Evolutionary conservation across 2,113 vertebrate species (phyloP).

Genomic region (Charina bottae): DNA sequence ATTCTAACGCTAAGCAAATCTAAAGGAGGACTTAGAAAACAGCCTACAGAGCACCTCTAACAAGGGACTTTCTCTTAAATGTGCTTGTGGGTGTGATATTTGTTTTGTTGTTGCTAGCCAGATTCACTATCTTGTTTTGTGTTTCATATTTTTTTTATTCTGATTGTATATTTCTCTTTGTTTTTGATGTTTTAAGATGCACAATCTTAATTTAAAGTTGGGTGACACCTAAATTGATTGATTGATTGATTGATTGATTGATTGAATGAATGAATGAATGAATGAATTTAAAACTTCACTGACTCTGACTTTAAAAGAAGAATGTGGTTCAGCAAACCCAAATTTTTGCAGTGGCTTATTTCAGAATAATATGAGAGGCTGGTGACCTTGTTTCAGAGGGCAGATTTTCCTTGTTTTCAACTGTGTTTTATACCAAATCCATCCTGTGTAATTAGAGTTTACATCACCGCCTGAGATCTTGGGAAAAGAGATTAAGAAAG

Average conservation of each 20-base stretch:
- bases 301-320: slow-evolving; percentile 30
- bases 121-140: neutral
- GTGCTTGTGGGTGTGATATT: neutral
- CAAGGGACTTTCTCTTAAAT: neutral
- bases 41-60: neutral
- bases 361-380: slow-evolving; percentile 59
- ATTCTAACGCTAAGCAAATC: neutral
- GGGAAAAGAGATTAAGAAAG: slow-evolving; percentile 45
- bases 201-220: neutral
- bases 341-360: slow-evolving; percentile 50
- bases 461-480: slow-evolving; percentile 56
- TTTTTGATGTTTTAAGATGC: neutral
- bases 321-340: slow-evolving; percentile 38
- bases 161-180: neutral
- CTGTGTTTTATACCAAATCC: slow-evolving; percentile 60
- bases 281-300: neutral
- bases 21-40: neutral
- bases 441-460: slow-evolving; percentile 51
- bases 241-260: neutral
- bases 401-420: slow-evolving; percentile 52
- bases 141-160: neutral
- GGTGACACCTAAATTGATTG: neutral
- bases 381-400: slow-evolving; percentile 48
- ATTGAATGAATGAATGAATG: neutral
- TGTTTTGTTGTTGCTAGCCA: neutral